phyloP scores from a whole-genome alignment of 2,888 invertebrate species.

The Gymnoscelis rufifasciata region DNA sequence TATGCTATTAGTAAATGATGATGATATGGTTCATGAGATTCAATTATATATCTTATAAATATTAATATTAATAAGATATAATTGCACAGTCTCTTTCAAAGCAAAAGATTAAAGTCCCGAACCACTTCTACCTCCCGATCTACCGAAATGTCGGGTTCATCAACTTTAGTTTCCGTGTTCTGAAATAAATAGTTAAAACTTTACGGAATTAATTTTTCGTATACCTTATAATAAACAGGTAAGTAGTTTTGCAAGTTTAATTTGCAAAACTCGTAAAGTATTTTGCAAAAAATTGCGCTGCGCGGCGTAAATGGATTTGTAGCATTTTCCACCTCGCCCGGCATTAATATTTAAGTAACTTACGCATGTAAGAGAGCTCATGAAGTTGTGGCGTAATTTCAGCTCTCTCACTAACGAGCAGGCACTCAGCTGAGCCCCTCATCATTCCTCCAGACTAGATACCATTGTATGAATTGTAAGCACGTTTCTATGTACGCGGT shows the following conservation, averaged over 20 bases:
- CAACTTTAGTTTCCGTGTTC: too few relatives aligned
- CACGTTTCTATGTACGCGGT: constrained; percentile 43
- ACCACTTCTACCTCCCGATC: too few relatives aligned
- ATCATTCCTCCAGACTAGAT: constrained; percentile 54
- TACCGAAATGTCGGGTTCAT: too few relatives aligned
- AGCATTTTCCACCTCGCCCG: constrained; percentile 36
- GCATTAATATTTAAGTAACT: constrained; percentile 47
- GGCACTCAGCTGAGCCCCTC: constrained; percentile 55
- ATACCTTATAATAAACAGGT: too few relatives aligned
- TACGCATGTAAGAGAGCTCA: constrained; percentile 50
- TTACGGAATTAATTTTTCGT: not conserved
- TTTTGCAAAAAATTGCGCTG: not conserved
- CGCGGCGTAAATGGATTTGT: constrained; percentile 19
- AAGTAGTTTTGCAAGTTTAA: too few relatives aligned
- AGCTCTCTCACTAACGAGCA: constrained; percentile 70
- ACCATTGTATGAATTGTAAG: constrained; percentile 60
- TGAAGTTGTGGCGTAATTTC: constrained; percentile 60
- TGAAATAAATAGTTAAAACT: too few relatives aligned
- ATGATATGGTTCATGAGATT: too few relatives aligned
- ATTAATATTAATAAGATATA: too few relatives aligned
- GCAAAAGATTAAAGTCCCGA: too few relatives aligned
- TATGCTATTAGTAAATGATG: too few relatives aligned
- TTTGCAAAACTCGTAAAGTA: not conserved
- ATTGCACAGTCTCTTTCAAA: too few relatives aligned
- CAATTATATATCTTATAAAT: too few relatives aligned